A percentile compares a stretch with the other conserved stretches of the same genome.
Evolutionary conservation across 2,113 vertebrate species (phyloP).

Genomic region (Arenaria interpres): DNA sequence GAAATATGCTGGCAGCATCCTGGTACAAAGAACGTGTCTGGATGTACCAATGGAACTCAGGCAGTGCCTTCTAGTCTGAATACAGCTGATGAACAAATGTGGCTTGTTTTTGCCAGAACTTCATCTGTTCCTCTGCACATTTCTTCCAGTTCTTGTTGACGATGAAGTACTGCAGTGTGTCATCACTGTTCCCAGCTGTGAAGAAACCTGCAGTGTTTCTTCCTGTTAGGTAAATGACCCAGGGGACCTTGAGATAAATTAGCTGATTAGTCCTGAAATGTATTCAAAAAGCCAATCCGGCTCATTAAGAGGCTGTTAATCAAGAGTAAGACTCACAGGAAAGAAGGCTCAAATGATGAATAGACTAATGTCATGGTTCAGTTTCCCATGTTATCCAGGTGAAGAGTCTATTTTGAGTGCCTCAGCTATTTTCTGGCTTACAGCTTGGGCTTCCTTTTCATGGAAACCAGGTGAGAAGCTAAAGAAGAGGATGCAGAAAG

Average conservation of each 20-base stretch:
- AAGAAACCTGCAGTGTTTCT: background rate
- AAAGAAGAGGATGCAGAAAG: background rate
- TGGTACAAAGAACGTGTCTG: background rate
- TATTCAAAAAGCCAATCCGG: fast-evolving
- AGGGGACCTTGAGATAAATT: background rate
- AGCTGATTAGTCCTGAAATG: background rate
- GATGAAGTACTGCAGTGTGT: background rate
- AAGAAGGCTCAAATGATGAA: background rate
- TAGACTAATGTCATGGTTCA: background rate
- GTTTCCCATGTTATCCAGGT: background rate
- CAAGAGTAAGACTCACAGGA: background rate
- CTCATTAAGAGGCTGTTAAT: background rate
- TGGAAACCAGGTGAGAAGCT: background rate
- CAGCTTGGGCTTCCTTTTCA: background rate
- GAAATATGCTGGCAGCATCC: background rate
- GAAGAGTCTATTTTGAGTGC: background rate
- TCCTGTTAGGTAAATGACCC: background rate
- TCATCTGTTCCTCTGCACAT: background rate
- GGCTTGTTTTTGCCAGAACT: background rate
- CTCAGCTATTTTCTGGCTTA: background rate
- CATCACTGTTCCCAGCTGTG: background rate
- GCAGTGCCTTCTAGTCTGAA: background rate
- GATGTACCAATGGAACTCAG: background rate
- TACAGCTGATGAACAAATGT: background rate
- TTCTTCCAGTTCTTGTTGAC: background rate